phyloP scores from a whole-genome alignment of 2,888 invertebrate species.

The Lasiommata megera region DNA sequence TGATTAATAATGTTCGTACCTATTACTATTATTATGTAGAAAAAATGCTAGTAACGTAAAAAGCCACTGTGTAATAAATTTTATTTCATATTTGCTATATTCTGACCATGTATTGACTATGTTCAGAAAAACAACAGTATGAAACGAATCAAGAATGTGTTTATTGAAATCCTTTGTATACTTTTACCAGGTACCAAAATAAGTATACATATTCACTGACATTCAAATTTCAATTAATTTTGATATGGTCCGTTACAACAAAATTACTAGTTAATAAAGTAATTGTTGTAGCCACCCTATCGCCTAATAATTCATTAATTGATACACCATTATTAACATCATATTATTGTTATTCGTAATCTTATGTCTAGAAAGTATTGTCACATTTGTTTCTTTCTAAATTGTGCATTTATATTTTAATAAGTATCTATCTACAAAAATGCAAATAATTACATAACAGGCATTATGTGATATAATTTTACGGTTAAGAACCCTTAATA shows the following conservation, averaged over 20 bases:
- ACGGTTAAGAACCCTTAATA: constrained; percentile 13
- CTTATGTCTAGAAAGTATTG: constrained; percentile 61
- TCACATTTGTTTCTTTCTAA: constrained; percentile 61
- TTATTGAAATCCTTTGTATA: no score
- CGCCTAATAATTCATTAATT: not conserved
- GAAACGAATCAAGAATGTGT: no score
- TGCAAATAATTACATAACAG: constrained; percentile 8
- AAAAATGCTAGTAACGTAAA: no score
- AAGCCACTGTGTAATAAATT: no score
- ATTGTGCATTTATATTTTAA: constrained; percentile 34
- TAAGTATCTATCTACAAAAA: constrained; percentile 20
- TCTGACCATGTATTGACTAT: no score
- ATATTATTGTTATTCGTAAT: constrained; percentile 5
- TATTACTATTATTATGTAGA: no score
- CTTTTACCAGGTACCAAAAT: not conserved
- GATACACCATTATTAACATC: constrained; percentile 8
- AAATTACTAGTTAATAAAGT: constrained; percentile 7
- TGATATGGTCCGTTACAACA: constrained; percentile 33
- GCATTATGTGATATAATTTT: constrained; percentile 10
- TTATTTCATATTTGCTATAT: no score
- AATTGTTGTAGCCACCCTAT: not conserved
- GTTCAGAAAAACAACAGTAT: no score
- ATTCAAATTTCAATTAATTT: constrained; percentile 11
- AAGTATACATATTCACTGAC: not conserved
- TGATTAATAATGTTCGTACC: no score